Evolutionary conservation across 2,888 invertebrate genomes (phyloP).

Genomic region (Latrodectus elegans): DNA sequence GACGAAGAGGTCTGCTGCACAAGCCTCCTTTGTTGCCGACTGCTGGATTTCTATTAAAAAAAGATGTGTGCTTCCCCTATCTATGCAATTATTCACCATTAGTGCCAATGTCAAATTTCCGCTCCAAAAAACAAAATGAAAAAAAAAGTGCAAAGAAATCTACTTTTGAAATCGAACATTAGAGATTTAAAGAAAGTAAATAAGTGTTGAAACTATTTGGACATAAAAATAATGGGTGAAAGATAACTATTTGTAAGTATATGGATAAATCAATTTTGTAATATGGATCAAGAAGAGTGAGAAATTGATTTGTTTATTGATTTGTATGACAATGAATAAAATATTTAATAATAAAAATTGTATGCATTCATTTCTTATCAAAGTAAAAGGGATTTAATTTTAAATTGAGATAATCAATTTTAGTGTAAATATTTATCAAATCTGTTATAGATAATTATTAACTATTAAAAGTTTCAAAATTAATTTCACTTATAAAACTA

Average conservation of each 20-base stretch:
- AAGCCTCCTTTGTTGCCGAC: slow-evolving; percentile 65
- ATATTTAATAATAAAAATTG: slow-evolving; percentile 57
- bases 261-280: slow-evolving; percentile 51
- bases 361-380: no score
- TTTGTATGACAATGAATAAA: slow-evolving; percentile 65
- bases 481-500: no score
- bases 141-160: neutral
- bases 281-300: slow-evolving; percentile 47
- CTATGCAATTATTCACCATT: slow-evolving; percentile 41
- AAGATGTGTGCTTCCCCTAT: neutral
- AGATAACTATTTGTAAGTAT: slow-evolving; percentile 1
- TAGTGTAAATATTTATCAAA: no score
- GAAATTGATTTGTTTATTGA: slow-evolving; percentile 64
- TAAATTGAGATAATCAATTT: no score
- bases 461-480: no score
- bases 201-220: neutral
- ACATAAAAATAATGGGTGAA: neutral
- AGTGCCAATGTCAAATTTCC: slow-evolving; percentile 61
- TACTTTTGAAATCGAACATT: slow-evolving; percentile 20
- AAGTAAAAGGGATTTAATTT: no score
- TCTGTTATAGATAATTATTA: no score
- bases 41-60: slow-evolving; percentile 63
- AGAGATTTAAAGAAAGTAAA: neutral
- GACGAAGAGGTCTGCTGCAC: slow-evolving; percentile 70
- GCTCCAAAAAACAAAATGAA: slow-evolving; percentile 41